A percentile compares a stretch with the other conserved stretches of the same genome.
phyloP scores from a whole-genome alignment of 2,797 vertebrate species.

The Sebastes minor region DNA sequence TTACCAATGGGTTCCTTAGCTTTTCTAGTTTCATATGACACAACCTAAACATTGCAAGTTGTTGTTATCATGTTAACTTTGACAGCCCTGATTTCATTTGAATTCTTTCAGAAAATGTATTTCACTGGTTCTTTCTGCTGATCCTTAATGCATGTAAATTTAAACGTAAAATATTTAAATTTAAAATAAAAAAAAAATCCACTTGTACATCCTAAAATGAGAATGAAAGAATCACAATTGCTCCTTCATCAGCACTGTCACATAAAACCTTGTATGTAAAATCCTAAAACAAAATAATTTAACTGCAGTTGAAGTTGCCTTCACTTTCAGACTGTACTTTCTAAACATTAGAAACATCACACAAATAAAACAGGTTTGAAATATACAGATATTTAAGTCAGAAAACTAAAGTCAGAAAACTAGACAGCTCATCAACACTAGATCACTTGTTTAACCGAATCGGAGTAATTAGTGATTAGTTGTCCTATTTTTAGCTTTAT shows the following conservation, averaged over 20 bases:
- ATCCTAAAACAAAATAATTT: neutral
- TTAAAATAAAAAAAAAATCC: no score
- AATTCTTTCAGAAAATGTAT: neutral
- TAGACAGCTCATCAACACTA: neutral
- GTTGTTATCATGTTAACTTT: no score
- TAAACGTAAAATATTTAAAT: no score
- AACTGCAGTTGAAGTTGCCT: neutral
- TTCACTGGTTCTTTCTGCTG: neutral
- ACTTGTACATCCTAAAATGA: no score
- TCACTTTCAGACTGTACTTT: neutral
- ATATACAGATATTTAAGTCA: neutral
- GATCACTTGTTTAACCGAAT: neutral
- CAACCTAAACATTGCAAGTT: no score
- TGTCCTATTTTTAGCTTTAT: no score
- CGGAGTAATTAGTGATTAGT: neutral
- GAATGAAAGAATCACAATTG: no score
- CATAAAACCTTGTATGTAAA: neutral
- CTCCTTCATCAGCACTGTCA: neutral
- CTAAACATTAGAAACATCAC: neutral
- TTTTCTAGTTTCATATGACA: no score
- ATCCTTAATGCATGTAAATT: neutral
- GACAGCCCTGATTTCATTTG: neutral
- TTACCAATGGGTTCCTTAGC: no score
- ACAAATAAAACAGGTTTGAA: neutral
- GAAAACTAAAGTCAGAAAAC: neutral